phyloP scores from a whole-genome alignment of 2,797 vertebrate species.

The Chromis chromis region DNA sequence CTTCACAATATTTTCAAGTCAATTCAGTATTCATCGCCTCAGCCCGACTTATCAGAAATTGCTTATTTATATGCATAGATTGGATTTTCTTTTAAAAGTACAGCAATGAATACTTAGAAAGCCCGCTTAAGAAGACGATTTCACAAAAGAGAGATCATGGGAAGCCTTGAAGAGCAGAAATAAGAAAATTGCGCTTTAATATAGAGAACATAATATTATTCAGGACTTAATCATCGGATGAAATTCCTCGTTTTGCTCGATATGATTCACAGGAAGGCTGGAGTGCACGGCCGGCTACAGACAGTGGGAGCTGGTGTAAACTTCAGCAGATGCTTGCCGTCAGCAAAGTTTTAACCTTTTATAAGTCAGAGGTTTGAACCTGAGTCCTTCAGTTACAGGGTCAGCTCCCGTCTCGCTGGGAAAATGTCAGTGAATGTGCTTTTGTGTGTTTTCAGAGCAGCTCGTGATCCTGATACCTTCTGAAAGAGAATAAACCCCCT shows the following conservation, averaged over 20 bases:
- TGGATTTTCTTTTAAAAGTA: conserved; percentile 50
- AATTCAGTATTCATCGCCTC: conserved; percentile 41
- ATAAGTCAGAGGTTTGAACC: conserved; percentile 32
- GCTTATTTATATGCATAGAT: conserved; percentile 56
- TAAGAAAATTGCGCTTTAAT: conserved; percentile 21
- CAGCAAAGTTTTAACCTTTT: conserved; percentile 51
- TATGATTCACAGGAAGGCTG: background rate
- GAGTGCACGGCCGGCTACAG: conserved; percentile 6
- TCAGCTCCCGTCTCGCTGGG: conserved; percentile 27
- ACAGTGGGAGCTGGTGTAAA: conserved; percentile 24
- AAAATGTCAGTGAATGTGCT: conserved; percentile 52
- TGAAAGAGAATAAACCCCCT: conserved; percentile 52
- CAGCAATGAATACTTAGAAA: conserved; percentile 26
- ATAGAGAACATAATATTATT: conserved; percentile 14
- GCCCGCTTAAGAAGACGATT: background rate
- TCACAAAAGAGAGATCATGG: conserved; percentile 24
- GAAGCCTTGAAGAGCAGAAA: conserved; percentile 36
- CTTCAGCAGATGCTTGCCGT: conserved; percentile 36
- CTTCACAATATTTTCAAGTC: conserved; percentile 34
- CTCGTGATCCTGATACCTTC: conserved; percentile 59
- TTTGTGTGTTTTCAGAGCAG: conserved; percentile 62
- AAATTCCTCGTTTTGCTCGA: conserved; percentile 7
- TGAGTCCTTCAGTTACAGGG: conserved; percentile 36
- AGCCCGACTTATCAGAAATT: conserved; percentile 34
- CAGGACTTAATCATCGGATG: conserved; percentile 3